These are phyloP conservation scores for Crotalus horridus DNA, from an alignment of 2,113 vertebrate genomes.

Conservation along the genomic window DNA sequence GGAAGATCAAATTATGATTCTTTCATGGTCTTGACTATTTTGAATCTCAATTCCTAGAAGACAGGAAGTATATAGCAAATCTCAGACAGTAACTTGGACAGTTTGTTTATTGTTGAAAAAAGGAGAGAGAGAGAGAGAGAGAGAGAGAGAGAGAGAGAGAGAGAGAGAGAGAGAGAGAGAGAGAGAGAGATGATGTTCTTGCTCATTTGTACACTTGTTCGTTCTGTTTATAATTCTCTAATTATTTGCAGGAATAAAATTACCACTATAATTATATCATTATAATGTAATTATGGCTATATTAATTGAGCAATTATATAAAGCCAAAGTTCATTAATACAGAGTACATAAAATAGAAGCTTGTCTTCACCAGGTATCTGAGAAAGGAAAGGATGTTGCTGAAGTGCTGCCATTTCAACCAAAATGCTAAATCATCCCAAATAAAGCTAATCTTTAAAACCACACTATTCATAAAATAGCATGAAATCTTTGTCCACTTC, in stretches of 20 bases:
- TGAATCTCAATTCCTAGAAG: neutral
- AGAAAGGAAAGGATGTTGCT: neutral
- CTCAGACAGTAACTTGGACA: neutral
- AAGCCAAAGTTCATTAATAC: slow-evolving; percentile 22
- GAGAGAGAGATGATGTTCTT: neutral
- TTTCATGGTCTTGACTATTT: neutral
- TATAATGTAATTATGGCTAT: slow-evolving; percentile 32
- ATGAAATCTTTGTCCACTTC: neutral
- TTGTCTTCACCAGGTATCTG: slow-evolving; percentile 10
- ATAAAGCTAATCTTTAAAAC: neutral
- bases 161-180: neutral
- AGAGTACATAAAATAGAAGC: slow-evolving; percentile 13
- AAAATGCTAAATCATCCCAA: neutral
- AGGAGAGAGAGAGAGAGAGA: neutral
- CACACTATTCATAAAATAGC: neutral
- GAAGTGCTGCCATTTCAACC: neutral
- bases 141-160: neutral
- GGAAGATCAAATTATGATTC: neutral
- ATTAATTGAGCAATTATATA: slow-evolving; percentile 20
- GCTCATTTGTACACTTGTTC: slow-evolving; percentile 22
- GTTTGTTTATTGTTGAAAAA: slow-evolving; percentile 14
- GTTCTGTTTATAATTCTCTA: slow-evolving; percentile 35
- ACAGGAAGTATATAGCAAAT: neutral
- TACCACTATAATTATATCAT: slow-evolving; percentile 26
- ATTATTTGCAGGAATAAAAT: slow-evolving; percentile 37